These are phyloP conservation scores for Drosophila grimshawi DNA, from an alignment of 1,140 invertebrate genomes.

Conservation along the genomic window DNA sequence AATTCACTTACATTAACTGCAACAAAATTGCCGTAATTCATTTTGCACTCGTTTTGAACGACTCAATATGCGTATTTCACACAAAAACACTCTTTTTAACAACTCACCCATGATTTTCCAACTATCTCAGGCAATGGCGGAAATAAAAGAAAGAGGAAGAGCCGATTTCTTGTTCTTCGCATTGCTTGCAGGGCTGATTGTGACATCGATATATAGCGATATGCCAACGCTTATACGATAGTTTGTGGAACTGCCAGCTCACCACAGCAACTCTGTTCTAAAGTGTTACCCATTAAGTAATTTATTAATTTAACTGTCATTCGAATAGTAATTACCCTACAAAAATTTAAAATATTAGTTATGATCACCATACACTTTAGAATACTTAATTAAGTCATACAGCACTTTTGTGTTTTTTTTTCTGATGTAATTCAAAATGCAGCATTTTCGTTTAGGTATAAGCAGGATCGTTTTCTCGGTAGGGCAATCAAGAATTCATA, in stretches of 20 bases:
- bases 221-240: background rate
- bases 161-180: conserved; percentile 41
- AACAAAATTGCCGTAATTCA: conserved; percentile 32
- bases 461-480: conserved; percentile 1
- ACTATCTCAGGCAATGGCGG: conserved; percentile 84
- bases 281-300: conserved; percentile 34
- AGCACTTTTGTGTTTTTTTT: too few species aligned
- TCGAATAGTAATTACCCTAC: conserved; percentile 24
- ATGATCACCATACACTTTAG: background rate
- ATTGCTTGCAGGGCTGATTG: conserved; percentile 24
- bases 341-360: background rate
- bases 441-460: too few species aligned
- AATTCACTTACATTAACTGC: conserved; percentile 58
- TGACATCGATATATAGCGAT: conserved; percentile 25
- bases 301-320: conserved; percentile 30
- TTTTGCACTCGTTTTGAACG: conserved; percentile 46
- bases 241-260: conserved; percentile 16
- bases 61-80: conserved; percentile 48
- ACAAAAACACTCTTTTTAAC: conserved; percentile 67
- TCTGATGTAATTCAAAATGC: conserved; percentile 86
- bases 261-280: background rate
- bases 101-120: conserved; percentile 84
- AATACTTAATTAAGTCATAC: too few species aligned
- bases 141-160: conserved; percentile 83
- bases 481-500: conserved; percentile 45